Evolutionary conservation across 2,113 vertebrate species (phyloP).

Genomic region (Gadus chalcogrammus): DNA sequence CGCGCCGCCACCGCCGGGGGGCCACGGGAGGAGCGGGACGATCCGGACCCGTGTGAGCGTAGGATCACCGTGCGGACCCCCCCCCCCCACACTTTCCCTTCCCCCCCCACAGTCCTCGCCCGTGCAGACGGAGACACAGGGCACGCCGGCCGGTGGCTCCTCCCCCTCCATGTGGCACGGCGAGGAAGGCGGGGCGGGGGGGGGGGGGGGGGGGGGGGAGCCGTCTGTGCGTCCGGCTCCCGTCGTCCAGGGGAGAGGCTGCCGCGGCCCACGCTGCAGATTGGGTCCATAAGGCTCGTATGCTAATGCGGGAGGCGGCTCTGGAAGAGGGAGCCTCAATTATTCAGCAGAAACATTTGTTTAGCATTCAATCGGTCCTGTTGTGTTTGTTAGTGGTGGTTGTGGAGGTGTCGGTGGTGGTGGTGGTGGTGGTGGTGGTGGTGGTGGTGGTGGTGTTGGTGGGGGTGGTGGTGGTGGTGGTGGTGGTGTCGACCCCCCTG

Average conservation of each 20-base stretch:
- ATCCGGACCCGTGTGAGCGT: neutral
- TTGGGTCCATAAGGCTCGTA: slow-evolving; percentile 70
- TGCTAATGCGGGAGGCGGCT: slow-evolving; percentile 64
- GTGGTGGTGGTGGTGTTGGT: slow-evolving; percentile 12
- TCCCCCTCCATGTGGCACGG: slow-evolving; percentile 12
- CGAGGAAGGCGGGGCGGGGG: slow-evolving; percentile 15
- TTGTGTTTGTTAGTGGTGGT: slow-evolving; percentile 58
- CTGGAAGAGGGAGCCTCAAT: slow-evolving; percentile 65
- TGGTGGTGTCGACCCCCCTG: neutral
- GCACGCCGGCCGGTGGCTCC: slow-evolving; percentile 3
- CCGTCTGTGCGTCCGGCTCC: neutral
- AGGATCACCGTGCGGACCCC: neutral
- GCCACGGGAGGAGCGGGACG: slow-evolving; percentile 20
- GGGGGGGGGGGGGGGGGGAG: slow-evolving; percentile 27
- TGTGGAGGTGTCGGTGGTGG: neutral
- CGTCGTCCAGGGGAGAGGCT: slow-evolving; percentile 27
- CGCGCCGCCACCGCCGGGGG: neutral
- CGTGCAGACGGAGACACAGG: neutral
- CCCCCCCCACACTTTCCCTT: too few relatives aligned
- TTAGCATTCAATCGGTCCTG: slow-evolving; percentile 69
- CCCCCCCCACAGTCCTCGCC: neutral
- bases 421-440: slow-evolving; percentile 7
- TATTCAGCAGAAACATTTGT: slow-evolving; percentile 76
- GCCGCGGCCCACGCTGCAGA: slow-evolving; percentile 56
- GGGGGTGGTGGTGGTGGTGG: slow-evolving; percentile 1